Evolutionary conservation across 2,888 invertebrate species (phyloP).

Genomic region (Cosmorhoe ocellata): DNA sequence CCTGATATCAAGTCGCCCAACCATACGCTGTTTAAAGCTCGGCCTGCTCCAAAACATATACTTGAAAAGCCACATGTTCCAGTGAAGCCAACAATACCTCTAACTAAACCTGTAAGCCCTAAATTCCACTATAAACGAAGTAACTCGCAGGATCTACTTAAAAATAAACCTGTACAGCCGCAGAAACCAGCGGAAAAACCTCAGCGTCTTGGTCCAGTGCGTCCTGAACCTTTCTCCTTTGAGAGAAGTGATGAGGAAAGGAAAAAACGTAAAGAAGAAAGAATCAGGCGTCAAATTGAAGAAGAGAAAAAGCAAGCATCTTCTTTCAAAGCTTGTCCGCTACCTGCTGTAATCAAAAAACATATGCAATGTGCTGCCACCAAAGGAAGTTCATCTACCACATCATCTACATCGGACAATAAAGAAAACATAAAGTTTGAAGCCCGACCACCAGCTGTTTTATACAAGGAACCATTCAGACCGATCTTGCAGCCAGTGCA

Average conservation of each 20-base stretch:
- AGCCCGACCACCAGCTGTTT: constrained; percentile 83
- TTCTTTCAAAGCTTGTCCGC: constrained; percentile 87
- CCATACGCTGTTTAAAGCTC: constrained; percentile 79
- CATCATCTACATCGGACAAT: constrained; percentile 59
- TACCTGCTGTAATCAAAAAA: constrained; percentile 79
- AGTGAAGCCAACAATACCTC: constrained; percentile 51
- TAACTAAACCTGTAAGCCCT: constrained; percentile 60
- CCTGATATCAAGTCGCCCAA: constrained; percentile 41
- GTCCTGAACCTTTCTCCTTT: constrained; percentile 86
- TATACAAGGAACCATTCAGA: constrained; percentile 85
- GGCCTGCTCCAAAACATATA: constrained; percentile 83
- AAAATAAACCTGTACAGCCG: constrained; percentile 31
- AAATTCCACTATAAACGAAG: constrained; percentile 63
- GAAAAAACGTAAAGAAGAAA: constrained; percentile 82
- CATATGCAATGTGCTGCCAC: constrained; percentile 55
- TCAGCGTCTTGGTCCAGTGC: constrained; percentile 55
- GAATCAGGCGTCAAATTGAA: constrained; percentile 82
- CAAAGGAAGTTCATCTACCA: constrained; percentile 53
- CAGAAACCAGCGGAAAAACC: constrained; percentile 45
- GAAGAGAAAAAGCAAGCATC: constrained; percentile 82
- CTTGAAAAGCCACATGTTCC: constrained; percentile 68
- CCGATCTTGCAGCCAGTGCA: constrained; percentile 78
- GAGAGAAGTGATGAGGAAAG: constrained; percentile 84
- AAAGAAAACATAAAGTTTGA: constrained; percentile 82
- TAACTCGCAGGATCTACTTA: constrained; percentile 46